These are phyloP conservation scores for Protomyctophum bolini DNA, from an alignment of 2,113 vertebrate genomes.

Conservation along the genomic window DNA sequence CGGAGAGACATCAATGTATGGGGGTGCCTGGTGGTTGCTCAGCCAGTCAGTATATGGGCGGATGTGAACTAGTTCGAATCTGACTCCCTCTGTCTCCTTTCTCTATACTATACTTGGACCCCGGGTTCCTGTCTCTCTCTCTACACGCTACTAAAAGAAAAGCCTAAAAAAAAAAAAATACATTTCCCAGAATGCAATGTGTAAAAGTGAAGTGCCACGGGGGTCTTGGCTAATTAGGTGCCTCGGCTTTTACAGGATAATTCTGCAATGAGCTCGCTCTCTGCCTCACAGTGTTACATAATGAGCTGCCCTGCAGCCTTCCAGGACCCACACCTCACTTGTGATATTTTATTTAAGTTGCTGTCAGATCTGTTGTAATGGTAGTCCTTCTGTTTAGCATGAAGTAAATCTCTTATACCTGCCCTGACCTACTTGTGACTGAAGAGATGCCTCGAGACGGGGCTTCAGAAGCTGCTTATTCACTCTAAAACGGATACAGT, in stretches of 20 bases:
- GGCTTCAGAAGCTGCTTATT: conserved; percentile 67
- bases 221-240: not conserved
- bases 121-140: not conserved
- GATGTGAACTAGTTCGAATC: too few relatives aligned
- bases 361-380: conserved; percentile 47
- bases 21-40: too few relatives aligned
- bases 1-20: too few relatives aligned
- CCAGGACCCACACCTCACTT: conserved; percentile 27
- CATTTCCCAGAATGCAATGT: too few relatives aligned
- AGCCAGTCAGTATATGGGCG: too few relatives aligned
- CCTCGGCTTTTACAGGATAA: conserved; percentile 30
- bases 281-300: conserved; percentile 47
- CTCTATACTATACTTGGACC: not conserved
- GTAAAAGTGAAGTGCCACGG: not conserved
- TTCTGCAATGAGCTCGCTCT: conserved; percentile 44
- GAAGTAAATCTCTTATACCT: conserved; percentile 55
- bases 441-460: conserved; percentile 60
- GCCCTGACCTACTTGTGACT: conserved; percentile 59
- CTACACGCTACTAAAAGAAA: not conserved
- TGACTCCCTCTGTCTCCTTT: not conserved
- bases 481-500: conserved; percentile 62
- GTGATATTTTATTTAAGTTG: conserved; percentile 70
- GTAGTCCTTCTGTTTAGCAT: conserved; percentile 46
- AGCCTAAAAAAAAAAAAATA: too few relatives aligned
- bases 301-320: conserved; percentile 65